Evolutionary conservation across 2,888 invertebrate species (phyloP).

Genomic region (Papilio demoleus): DNA sequence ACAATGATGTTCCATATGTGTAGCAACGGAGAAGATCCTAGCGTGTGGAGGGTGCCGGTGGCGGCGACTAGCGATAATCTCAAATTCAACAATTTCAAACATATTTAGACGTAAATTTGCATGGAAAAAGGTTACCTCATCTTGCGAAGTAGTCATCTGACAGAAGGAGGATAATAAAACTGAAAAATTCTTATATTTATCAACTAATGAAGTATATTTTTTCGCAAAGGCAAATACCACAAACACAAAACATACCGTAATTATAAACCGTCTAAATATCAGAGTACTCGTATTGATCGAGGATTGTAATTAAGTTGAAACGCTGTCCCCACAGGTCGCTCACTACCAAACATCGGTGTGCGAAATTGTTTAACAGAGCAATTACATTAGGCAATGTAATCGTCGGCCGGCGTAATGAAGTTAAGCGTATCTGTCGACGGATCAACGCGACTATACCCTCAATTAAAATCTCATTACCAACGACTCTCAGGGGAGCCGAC

Average conservation of each 20-base stretch:
- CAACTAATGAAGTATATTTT: neutral
- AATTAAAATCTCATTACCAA: constrained; percentile 81
- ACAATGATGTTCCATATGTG: too few relatives aligned
- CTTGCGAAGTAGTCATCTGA: too few relatives aligned
- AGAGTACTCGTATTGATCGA: constrained; percentile 14
- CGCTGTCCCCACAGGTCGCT: constrained; percentile 8
- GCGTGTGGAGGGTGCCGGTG: too few relatives aligned
- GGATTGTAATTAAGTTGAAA: constrained; percentile 32
- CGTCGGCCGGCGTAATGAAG: constrained; percentile 69
- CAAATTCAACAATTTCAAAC: too few relatives aligned
- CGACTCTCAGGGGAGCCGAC: constrained; percentile 54
- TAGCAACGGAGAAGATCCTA: too few relatives aligned
- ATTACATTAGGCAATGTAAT: constrained; percentile 79
- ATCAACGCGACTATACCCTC: constrained; percentile 68
- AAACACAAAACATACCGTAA: neutral
- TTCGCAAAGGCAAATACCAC: neutral
- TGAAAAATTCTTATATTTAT: too few relatives aligned
- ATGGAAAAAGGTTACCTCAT: too few relatives aligned
- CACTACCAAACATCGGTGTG: constrained; percentile 42
- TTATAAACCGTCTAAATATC: constrained; percentile 9
- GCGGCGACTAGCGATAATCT: too few relatives aligned
- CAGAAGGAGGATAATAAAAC: too few relatives aligned
- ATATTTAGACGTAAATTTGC: too few relatives aligned
- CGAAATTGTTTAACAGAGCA: constrained; percentile 64
- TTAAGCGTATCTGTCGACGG: constrained; percentile 71